phyloP scores from a whole-genome alignment of 2,113 vertebrate species.

The Carlito syrichta region DNA sequence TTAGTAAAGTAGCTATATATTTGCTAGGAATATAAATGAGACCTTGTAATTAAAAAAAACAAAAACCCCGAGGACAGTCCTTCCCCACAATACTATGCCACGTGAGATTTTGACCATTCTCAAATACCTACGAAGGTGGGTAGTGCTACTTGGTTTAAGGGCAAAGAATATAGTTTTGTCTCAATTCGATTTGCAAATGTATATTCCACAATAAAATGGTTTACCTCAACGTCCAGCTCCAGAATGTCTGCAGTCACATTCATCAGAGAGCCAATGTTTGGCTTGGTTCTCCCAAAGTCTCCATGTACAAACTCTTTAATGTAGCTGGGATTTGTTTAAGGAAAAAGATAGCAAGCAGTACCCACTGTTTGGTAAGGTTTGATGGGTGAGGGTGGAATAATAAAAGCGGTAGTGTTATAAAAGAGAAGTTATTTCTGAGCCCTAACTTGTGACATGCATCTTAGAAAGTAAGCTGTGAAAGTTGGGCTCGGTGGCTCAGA shows the following conservation, averaged over 20 bases:
- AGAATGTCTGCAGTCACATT: slow-evolving; percentile 92
- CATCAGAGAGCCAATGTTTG: slow-evolving; percentile 92
- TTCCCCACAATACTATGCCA: background rate
- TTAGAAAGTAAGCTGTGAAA: background rate
- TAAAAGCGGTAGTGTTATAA: background rate
- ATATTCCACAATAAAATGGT: background rate
- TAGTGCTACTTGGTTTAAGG: background rate
- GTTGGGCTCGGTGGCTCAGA: too few species aligned
- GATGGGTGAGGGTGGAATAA: background rate
- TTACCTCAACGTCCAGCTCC: slow-evolving; percentile 97
- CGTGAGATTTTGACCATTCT: slow-evolving; percentile 7
- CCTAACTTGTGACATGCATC: background rate
- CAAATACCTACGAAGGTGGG: background rate
- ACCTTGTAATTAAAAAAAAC: background rate
- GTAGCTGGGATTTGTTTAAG: slow-evolving; percentile 89
- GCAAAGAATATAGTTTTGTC: background rate
- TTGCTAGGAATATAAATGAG: background rate
- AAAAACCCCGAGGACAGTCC: background rate
- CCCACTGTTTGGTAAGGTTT: background rate
- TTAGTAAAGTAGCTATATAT: background rate
- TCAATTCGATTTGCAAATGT: background rate
- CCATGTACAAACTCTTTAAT: slow-evolving; percentile 98
- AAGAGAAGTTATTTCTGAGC: background rate
- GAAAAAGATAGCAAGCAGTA: slow-evolving; percentile 46
- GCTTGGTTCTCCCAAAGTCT: slow-evolving; percentile 97